Base-by-base conservation (phyloP, 2,888 invertebrate genomes). In the Dusona sp. region DNA sequence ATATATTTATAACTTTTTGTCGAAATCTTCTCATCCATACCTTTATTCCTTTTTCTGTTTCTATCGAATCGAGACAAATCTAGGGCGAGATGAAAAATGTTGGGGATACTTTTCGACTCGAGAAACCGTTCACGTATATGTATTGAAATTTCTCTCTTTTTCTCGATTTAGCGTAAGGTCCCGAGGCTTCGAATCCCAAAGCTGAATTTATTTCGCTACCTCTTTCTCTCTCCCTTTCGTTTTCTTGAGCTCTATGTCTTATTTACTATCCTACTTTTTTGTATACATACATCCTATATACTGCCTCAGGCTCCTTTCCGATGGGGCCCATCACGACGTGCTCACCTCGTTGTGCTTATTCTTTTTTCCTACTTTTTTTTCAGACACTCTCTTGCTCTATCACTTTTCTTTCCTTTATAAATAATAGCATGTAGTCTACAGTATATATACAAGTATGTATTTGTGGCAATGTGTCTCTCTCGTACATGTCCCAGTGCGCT, bases 51-150 rank as follows among this genome's bases (percentile, higher is more conserved):
- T 64, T 67, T 48, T 25, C 70, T 51, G 80, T 83, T 70, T 82
- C 77, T 72, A 84, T 83, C 84, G 77, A 74, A 84, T 84, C 80
- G 83, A 83, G 80, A 86, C 79, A 84, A 86, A 86, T 84, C 84
- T 84, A 80, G 86, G 86, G 48, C 86, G 86, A 84, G 84, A 86
- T 86, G 86, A 86, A 84, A 86, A 86, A 86, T 86, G 72, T 84
- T 86, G 73, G 72, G 84, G 77, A 86, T 86, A 84, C 61, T 77
- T 77, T 80, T 77, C 67, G 84, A 79, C 75, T 48, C 48, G 67
- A 83, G 77, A 45, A 48, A 57, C 11, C 65, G 36, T 57, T 48
- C 65, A 75, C 72, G 36, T 74, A 51, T 73, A 75, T 72, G 57
- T 80, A 65, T 36, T 45, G 38, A 45, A 25, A 25, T 67, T 57